Evolutionary conservation across 2,113 vertebrate species (phyloP).

Genomic region (Ibidorhyncha struthersii): DNA sequence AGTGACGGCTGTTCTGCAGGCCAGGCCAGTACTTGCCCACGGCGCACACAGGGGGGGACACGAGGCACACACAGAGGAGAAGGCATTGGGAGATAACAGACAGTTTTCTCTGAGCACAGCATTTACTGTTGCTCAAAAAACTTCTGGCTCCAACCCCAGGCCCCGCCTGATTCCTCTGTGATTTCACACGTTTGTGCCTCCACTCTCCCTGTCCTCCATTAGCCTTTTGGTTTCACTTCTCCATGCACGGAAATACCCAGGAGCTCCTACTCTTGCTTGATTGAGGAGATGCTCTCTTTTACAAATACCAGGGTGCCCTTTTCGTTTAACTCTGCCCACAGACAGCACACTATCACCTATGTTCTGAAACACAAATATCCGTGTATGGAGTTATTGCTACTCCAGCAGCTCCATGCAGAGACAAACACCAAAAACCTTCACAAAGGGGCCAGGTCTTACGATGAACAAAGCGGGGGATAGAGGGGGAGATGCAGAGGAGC

Average conservation of each 20-base stretch:
- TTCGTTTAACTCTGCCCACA: neutral
- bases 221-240: neutral
- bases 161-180: neutral
- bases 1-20: neutral
- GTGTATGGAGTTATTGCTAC: too few species aligned
- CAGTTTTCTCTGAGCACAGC: neutral
- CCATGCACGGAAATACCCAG: too few species aligned
- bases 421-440: neutral
- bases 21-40: neutral
- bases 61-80: neutral
- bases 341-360: neutral
- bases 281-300: neutral
- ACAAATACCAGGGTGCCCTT: neutral
- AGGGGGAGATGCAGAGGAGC: neutral
- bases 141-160: neutral
- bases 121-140: neutral
- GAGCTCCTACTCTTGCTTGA: neutral
- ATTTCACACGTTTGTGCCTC: neutral
- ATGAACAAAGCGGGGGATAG: rapidly evolving
- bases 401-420: neutral
- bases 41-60: neutral
- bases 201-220: too few species aligned
- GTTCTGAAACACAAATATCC: neutral
- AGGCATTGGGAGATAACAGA: neutral
- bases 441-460: neutral